phyloP scores from a whole-genome alignment of 2,113 vertebrate genomes.

The Pseudorhombus dupliciocellatus region DNA sequence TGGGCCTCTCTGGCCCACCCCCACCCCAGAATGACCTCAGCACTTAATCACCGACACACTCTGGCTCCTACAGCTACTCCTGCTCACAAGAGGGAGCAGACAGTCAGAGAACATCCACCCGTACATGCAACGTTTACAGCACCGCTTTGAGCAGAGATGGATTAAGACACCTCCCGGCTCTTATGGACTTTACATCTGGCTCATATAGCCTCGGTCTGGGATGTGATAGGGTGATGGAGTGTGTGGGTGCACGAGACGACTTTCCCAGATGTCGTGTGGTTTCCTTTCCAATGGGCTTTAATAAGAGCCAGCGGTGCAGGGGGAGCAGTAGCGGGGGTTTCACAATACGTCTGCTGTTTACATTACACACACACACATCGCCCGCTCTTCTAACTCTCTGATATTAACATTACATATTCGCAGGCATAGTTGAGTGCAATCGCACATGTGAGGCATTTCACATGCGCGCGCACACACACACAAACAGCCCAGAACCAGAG shows the following conservation, averaged over 20 bases:
- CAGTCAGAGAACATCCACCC: background rate
- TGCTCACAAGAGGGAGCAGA: background rate
- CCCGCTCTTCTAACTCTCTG: constrained; percentile 16
- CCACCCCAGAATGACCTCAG: constrained; percentile 3
- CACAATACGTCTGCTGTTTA: constrained; percentile 37
- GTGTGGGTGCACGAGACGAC: constrained; percentile 21
- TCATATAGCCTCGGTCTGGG: constrained; percentile 11
- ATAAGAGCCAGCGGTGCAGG: constrained; percentile 42
- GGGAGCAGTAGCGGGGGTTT: constrained; percentile 11
- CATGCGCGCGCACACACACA: constrained; percentile 10
- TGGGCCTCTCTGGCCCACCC: background rate
- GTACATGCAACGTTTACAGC: background rate
- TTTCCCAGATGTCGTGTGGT: constrained; percentile 64
- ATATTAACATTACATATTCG: constrained; percentile 67
- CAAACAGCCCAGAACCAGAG: constrained; percentile 4
- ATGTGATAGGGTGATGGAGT: background rate
- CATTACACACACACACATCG: constrained; percentile 5
- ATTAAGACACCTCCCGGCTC: constrained; percentile 37
- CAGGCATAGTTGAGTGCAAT: constrained; percentile 53
- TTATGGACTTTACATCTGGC: constrained; percentile 51
- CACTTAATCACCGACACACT: constrained; percentile 16
- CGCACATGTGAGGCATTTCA: constrained; percentile 53
- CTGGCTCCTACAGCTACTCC: constrained; percentile 24
- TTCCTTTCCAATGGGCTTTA: constrained; percentile 44
- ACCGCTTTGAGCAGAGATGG: constrained; percentile 12